phyloP scores from a whole-genome alignment of 64 coral and sea anemone genomes.

The Cladopsammia gracilis region DNA sequence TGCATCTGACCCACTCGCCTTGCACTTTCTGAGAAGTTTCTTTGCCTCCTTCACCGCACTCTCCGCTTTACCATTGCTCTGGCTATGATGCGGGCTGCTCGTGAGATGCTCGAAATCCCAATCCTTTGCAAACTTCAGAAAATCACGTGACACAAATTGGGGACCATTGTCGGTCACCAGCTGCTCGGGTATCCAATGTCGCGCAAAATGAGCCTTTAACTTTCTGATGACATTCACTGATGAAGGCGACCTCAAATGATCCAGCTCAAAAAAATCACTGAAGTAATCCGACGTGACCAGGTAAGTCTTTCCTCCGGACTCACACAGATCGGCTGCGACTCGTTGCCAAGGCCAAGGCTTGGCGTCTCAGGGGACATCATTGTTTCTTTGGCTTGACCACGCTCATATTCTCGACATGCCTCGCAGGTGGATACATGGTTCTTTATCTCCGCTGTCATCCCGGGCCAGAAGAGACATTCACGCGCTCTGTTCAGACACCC shows the following conservation, averaged over 20 bases:
- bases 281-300: constrained; percentile 45
- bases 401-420: constrained; percentile 60
- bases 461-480: constrained; percentile 77
- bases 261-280: background rate
- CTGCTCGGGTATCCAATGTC: background rate
- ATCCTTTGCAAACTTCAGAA: background rate
- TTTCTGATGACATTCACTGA: background rate
- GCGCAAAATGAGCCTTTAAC: background rate
- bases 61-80: background rate
- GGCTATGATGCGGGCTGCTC: background rate
- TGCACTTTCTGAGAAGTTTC: background rate
- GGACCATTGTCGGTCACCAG: background rate
- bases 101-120: constrained; percentile 4
- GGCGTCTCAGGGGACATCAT: constrained; percentile 53
- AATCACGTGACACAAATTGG: too few relatives aligned
- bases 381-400: constrained; percentile 59
- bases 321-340: constrained; percentile 46
- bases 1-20: background rate
- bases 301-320: constrained; percentile 22
- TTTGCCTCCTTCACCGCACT: constrained; percentile 6
- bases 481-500: constrained; percentile 42
- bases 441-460: constrained; percentile 59
- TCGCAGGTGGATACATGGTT: constrained; percentile 42
- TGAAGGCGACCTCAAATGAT: background rate
- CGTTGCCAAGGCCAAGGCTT: constrained; percentile 62